Evolutionary conservation across 2,113 vertebrate species (phyloP).

Genomic region (Holacanthus passer): DNA sequence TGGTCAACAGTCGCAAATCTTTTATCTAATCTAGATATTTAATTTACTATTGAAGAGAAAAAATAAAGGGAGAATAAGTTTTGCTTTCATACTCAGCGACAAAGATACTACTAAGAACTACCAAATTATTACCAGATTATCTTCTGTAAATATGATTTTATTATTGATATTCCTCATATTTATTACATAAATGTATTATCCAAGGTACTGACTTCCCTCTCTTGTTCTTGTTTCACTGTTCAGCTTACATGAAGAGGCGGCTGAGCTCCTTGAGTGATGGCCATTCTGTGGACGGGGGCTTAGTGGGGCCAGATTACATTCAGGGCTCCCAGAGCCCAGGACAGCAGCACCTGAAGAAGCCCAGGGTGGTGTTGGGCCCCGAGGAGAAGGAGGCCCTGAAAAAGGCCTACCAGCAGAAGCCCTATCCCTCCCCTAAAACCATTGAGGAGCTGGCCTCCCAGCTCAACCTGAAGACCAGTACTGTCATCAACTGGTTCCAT

Average conservation of each 20-base stretch:
- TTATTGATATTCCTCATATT: background rate
- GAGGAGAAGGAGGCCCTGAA: constrained; percentile 97
- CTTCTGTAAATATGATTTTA: background rate
- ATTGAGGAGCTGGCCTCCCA: constrained; percentile 98
- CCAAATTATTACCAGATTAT: background rate
- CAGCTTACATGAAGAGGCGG: constrained; percentile 97
- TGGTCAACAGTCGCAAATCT: background rate
- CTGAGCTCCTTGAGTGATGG: constrained; percentile 95
- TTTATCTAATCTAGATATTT: background rate
- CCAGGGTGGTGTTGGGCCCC: constrained; percentile 93
- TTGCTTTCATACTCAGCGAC: background rate
- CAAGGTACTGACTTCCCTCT: background rate
- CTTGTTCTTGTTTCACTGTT: constrained; percentile 27
- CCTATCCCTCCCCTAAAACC: constrained; percentile 97
- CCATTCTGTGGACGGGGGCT: constrained; percentile 88
- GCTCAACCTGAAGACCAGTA: constrained; percentile 99
- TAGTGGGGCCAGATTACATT: constrained; percentile 88
- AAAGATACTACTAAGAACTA: too few relatives aligned
- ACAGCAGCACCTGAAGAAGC: constrained; percentile 95
- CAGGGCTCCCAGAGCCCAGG: constrained; percentile 93
- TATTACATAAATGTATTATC: background rate
- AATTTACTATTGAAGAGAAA: background rate
- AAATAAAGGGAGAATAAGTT: too few relatives aligned
- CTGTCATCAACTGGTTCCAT: constrained; percentile 99
- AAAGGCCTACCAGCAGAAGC: constrained; percentile 94